phyloP scores from a whole-genome alignment of 1,140 invertebrate genomes.

The Monomorium pharaonis region DNA sequence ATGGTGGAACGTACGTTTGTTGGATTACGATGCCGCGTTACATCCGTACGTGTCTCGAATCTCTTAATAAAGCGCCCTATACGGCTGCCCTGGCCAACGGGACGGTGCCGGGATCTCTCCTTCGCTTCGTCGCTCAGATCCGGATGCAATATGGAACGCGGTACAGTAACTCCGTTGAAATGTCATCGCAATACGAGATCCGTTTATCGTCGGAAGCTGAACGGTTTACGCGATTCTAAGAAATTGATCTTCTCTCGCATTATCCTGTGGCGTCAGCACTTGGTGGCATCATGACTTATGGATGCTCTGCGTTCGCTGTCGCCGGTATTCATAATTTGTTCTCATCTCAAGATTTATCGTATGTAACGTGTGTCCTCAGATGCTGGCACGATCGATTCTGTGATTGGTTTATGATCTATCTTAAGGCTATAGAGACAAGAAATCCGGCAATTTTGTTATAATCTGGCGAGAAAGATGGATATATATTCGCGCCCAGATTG shows the following conservation, averaged over 20 bases:
- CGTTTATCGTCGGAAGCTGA: not conserved
- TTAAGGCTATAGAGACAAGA: too few relatives aligned
- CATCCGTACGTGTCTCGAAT: slow-evolving; percentile 42
- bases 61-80: slow-evolving; percentile 36
- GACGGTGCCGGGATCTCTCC: not conserved
- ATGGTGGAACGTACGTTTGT: slow-evolving; percentile 7
- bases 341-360: too few relatives aligned
- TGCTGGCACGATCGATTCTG: too few relatives aligned
- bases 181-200: not conserved
- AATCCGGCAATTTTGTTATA: too few relatives aligned
- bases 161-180: not conserved
- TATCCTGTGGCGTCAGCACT: not conserved
- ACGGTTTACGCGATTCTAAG: not conserved
- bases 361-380: too few relatives aligned
- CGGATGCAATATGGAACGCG: not conserved
- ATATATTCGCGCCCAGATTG: too few relatives aligned
- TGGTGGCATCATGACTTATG: not conserved
- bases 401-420: too few relatives aligned
- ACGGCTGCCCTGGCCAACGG: not conserved
- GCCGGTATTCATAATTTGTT: too few relatives aligned
- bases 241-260: too few relatives aligned
- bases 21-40: slow-evolving; percentile 30
- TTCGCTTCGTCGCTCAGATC: not conserved
- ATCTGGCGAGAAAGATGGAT: too few relatives aligned
- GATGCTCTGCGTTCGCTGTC: too few relatives aligned